Evolutionary conservation across 2,888 invertebrate genomes (phyloP), one percentile per base, ranked within the genome.

Genomic region (Drosophila crucigera): DNA sequence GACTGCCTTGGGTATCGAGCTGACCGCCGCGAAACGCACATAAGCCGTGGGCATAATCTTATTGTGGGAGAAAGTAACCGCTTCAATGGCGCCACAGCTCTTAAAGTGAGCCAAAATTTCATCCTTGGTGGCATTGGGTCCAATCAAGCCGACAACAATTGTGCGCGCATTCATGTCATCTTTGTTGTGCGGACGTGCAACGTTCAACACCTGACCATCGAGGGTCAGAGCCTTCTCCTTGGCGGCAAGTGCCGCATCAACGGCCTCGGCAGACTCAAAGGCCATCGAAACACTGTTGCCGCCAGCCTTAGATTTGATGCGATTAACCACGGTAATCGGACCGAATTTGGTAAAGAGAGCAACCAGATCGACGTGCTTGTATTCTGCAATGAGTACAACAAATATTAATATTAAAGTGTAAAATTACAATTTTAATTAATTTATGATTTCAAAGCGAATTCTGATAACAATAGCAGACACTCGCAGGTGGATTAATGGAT

Each of bases 281-380:
- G 84, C 86, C 59, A 92, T 60, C 10, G 70, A 11, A 1, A 78
- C 78, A 7, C 47, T 63, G 10, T 63, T 76, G 1, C 67, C 68
- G 5, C 73, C 65, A 6, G 60, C 43, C 10, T 71, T 70, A 7
- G 70, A 28, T 22, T 82, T 78, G 4, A 89, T 56, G 16, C 77
- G 76, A 55, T 74, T 62, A 0, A 89, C 1, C 0, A 73, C n/a
- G 1, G n/a, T 0, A 37, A 92, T 78, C 1, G 78, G 62, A 9
- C 92, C 92, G 33, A 85, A 92, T 69, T 92, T 91, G 22, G 80
- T 54, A 43, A 92, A 89, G 3, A 80, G 39, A 25, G 80, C 86
- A 28, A 91, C 62, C 9, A 92, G 6, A 0, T 92, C 85, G 2
- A 73, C 31, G 52, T 83, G 76, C 28, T 82, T 88, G 56, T 68